Evolutionary conservation across 2,888 invertebrate species (phyloP).

Genomic region (Barypeithes pellucidus): DNA sequence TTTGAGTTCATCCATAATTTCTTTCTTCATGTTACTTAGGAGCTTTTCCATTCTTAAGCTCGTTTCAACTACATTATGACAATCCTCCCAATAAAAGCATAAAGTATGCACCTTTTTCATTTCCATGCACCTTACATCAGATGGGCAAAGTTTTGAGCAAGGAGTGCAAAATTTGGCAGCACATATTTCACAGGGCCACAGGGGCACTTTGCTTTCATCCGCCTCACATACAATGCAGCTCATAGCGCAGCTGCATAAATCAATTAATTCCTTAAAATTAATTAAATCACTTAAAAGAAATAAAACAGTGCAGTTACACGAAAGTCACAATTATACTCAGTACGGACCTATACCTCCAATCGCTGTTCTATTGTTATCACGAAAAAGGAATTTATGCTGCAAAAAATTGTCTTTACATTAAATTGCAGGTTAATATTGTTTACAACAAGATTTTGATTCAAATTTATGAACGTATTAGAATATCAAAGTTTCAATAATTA

Average conservation of each 20-base stretch:
- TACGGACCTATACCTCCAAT: too few relatives aligned
- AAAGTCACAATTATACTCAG: too few relatives aligned
- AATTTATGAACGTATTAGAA: too few relatives aligned
- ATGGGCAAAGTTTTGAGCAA: neutral
- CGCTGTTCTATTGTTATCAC: too few relatives aligned
- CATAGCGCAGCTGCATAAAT: neutral
- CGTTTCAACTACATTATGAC: neutral
- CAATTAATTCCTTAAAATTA: too few relatives aligned
- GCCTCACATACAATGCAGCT: neutral
- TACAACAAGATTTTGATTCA: too few relatives aligned
- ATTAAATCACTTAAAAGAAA: too few relatives aligned
- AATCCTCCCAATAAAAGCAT: neutral
- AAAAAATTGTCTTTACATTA: too few relatives aligned
- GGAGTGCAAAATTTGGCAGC: neutral
- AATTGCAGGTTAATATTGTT: too few relatives aligned
- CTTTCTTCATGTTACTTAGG: neutral
- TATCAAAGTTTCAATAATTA: too few relatives aligned
- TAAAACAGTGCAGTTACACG: too few relatives aligned
- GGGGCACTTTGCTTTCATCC: neutral
- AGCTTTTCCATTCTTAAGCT: neutral
- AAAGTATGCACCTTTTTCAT: neutral
- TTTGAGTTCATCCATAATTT: neutral
- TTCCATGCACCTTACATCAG: neutral
- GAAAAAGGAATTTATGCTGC: too few relatives aligned
- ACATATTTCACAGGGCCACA: neutral